Evolutionary conservation across 2,797 vertebrate species (phyloP), one percentile per base, ranked within the genome.

Genomic region (Sebastolobus altivelis): DNA sequence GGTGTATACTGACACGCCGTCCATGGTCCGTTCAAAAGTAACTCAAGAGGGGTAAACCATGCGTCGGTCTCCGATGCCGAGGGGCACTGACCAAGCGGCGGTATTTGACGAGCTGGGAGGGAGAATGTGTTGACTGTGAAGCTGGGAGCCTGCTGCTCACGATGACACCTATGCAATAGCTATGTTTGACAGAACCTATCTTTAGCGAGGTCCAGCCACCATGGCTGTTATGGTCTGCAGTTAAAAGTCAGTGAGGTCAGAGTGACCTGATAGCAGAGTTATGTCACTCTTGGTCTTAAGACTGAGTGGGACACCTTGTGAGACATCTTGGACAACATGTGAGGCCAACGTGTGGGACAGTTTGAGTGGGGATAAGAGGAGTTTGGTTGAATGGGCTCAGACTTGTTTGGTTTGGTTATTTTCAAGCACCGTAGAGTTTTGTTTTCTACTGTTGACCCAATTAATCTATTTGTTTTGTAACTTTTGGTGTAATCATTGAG

Each of bases 231-330:
- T 22, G 27, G 16, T 37, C 40, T 59, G 8, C 20, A 4, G 29
- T 46, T 72, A 31, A 14, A 69, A 81, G 72, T 75, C 58, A 52
- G 13, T 43, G 14, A 83, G 60, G 55, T 74, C 68, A 60, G 33
- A 77, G 78, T 58, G 25, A 81, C 22, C 68, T 52, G 58, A 84
- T 54, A 49, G 31, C 61, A 9, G 14, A 77, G n/a, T 70, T 63
- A 65, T 18, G n/a, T 68, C 46, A 33, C 35, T 38, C 61, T 49
- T 62, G 31, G 68, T 70, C 65, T 60, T 65, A 37, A 84, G 72
- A 77, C 71, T 14, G 52, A 49, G 52, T 29, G 37, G 3, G 37
- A 16, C 38, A 54, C 25, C 16, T 74, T 62, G 25, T 25, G 25
- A 25, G 25, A 25, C 25, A 25, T 25, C 25, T 25, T 25, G 25